phyloP scores from a whole-genome alignment of 2,113 vertebrate species.

The Symphodus melops region DNA sequence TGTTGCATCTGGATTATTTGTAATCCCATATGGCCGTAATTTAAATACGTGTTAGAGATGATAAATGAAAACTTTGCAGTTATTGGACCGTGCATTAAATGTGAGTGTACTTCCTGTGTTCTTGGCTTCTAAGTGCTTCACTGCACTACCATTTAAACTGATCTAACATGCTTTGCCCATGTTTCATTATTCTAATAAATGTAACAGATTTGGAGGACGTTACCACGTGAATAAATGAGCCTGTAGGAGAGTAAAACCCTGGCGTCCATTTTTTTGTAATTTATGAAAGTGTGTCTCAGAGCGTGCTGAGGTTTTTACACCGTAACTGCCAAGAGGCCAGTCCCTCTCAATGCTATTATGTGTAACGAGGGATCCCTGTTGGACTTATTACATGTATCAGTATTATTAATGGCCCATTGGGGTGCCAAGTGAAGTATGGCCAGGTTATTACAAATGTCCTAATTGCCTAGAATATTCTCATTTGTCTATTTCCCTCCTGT shows the following conservation, averaged over 20 bases:
- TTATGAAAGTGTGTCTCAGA: slow-evolving; percentile 12
- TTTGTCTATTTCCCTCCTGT: slow-evolving; percentile 16
- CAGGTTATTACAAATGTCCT: slow-evolving; percentile 38
- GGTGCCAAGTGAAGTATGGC: slow-evolving; percentile 37
- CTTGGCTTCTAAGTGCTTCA: not conserved
- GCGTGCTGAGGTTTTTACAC: slow-evolving; percentile 7
- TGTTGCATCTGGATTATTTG: slow-evolving; percentile 46
- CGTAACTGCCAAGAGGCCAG: slow-evolving; percentile 7
- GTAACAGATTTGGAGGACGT: not conserved
- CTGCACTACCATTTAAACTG: not conserved
- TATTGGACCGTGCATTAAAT: not conserved
- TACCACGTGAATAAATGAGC: not conserved
- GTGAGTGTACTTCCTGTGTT: not conserved
- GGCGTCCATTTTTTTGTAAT: not conserved
- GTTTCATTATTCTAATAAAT: not conserved
- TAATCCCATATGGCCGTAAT: slow-evolving; percentile 35
- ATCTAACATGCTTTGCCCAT: no score
- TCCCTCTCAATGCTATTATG: slow-evolving; percentile 33
- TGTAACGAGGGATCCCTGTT: slow-evolving; percentile 26
- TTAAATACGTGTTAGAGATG: not conserved
- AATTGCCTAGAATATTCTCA: slow-evolving; percentile 34
- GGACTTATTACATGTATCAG: slow-evolving; percentile 46
- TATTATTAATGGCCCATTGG: slow-evolving; percentile 44
- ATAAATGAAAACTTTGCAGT: not conserved
- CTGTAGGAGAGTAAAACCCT: not conserved